Conservation (phyloP, 2,888 invertebrate species). For the Zeuzera pyrina region DNA sequence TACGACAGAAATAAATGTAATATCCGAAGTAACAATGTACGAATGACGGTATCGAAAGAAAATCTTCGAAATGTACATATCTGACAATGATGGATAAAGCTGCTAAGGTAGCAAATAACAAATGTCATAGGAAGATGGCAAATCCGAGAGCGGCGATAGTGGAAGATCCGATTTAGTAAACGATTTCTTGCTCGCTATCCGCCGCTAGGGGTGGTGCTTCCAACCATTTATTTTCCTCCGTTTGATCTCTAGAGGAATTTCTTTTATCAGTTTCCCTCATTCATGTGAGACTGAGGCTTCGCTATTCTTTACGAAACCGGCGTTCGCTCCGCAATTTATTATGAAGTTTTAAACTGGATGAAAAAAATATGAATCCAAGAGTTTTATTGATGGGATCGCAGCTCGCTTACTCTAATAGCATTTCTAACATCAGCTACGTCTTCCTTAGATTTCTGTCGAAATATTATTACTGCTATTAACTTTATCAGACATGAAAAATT, state of each 20-base stretch:
- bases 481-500: too few relatives aligned
- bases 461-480: too few relatives aligned
- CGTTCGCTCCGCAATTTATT: slow-evolving; percentile 10
- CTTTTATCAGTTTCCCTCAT: slow-evolving; percentile 46
- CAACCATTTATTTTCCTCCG: slow-evolving; percentile 43
- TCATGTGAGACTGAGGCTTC: slow-evolving; percentile 32
- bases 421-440: too few relatives aligned
- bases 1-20: too few relatives aligned
- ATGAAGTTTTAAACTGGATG: slow-evolving; percentile 7
- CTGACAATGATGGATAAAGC: slow-evolving; percentile 45
- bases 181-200: slow-evolving; percentile 11
- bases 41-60: too few relatives aligned
- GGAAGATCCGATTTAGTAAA: slow-evolving; percentile 26
- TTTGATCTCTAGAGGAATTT: slow-evolving; percentile 45
- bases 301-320: slow-evolving; percentile 21
- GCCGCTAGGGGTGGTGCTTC: slow-evolving; percentile 17
- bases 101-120: slow-evolving; percentile 37
- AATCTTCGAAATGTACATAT: too few relatives aligned
- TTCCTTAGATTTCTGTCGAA: too few relatives aligned
- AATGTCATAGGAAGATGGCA: slow-evolving; percentile 43
- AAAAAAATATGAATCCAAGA: slow-evolving; percentile 17
- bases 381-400: slow-evolving; percentile 19
- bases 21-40: too few relatives aligned
- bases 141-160: slow-evolving; percentile 25
- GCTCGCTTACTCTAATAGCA: slow-evolving; percentile 5